A percentile compares a stretch with the other conserved stretches of the same genome.
phyloP scores from a whole-genome alignment of 2,888 invertebrate genomes.

The Apodemia mormo region DNA sequence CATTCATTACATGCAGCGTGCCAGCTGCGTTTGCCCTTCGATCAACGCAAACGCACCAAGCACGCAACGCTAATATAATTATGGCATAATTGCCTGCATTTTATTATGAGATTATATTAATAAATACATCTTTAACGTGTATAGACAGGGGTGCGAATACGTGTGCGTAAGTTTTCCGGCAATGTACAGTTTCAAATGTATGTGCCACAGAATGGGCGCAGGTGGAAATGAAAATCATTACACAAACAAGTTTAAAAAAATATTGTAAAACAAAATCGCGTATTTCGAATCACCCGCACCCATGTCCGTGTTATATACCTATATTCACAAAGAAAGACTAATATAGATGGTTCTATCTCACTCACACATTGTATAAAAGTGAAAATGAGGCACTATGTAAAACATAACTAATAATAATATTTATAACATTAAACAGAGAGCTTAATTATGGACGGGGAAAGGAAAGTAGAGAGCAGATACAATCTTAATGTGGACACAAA shows the following conservation, averaged over 20 bases:
- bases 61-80: too few species aligned
- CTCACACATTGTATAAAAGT: neutral
- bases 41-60: too few species aligned
- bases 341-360: neutral
- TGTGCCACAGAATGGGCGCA: conserved; percentile 52
- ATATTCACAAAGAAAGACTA: neutral
- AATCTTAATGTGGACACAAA: neutral
- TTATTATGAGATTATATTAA: neutral
- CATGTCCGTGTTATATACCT: conserved; percentile 37
- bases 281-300: conserved; percentile 53
- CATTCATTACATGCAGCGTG: too few species aligned
- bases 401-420: neutral
- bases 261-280: neutral
- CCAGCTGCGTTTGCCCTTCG: too few species aligned
- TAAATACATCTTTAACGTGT: neutral
- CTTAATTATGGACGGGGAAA: neutral
- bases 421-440: neutral
- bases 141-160: conserved; percentile 46
- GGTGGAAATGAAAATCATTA: conserved; percentile 41
- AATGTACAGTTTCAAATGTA: conserved; percentile 45
- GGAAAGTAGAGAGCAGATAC: neutral
- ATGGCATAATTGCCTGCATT: too few species aligned
- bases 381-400: neutral
- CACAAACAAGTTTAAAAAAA: neutral
- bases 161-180: conserved; percentile 39